phyloP scores from a whole-genome alignment of 2,797 vertebrate genomes.

The Rhadinocentrus ornatus region DNA sequence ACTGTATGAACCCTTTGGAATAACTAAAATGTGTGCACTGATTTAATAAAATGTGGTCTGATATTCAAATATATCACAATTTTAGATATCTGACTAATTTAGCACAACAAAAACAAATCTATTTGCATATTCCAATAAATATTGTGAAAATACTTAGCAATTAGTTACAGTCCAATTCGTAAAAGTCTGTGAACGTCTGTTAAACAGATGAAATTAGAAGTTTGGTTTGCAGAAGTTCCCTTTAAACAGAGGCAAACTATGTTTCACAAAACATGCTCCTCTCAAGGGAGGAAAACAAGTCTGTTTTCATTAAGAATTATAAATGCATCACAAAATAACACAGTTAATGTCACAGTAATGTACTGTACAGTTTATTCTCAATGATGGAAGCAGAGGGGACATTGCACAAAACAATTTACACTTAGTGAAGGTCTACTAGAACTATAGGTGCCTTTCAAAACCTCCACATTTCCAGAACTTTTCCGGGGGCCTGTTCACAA shows the following conservation, averaged over 20 bases:
- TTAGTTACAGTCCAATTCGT: background rate
- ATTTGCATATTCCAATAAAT: background rate
- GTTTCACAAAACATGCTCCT: background rate
- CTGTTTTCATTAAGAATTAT: too few species aligned
- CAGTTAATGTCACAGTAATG: too few species aligned
- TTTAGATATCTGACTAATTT: background rate
- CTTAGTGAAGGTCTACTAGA: background rate
- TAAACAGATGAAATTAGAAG: background rate
- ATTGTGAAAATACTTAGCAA: background rate
- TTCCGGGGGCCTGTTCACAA: too few species aligned
- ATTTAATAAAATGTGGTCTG: too few species aligned
- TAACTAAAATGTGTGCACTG: too few species aligned
- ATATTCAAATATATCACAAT: too few species aligned
- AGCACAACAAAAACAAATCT: background rate
- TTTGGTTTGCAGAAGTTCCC: background rate
- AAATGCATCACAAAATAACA: too few species aligned
- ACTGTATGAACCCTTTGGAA: too few species aligned
- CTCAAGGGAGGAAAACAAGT: background rate
- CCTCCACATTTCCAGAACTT: too few species aligned
- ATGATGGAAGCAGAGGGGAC: background rate
- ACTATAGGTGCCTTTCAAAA: background rate
- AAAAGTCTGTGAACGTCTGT: background rate
- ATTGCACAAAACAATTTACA: background rate
- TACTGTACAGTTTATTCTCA: background rate
- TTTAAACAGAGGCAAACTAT: background rate